Base-by-base conservation (phyloP, 2,797 vertebrate genomes). In the Antennarius maculatus region DNA sequence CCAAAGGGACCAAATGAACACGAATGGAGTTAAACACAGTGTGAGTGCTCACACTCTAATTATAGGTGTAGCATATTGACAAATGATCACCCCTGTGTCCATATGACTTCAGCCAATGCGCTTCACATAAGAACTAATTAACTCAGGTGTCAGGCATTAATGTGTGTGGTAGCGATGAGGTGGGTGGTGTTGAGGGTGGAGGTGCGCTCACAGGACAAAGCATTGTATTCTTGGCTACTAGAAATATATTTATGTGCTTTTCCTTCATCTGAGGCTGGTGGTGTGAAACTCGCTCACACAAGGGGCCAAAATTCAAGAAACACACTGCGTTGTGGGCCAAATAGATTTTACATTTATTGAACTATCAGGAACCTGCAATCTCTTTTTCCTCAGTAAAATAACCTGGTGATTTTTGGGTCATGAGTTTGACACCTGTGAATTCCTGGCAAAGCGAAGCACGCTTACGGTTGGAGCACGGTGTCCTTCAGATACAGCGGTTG, bases 1-100 rank as follows among this genome's bases (percentile, higher is more conserved):
- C 57, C 12, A 54, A 47, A 51, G 48, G 11, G 71, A 47, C 43
- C 53, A 42, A 16, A 34, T 63, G 67, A 80, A 80, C 74, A 71
- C 69, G 79, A 75, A 83, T 77, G 41, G 37, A 66, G 37, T 39
- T 39, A 39, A 39, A 39, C 50, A 42, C 12, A 31, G 46, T 27
- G 13, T 28, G 23, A 60, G 54, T 23, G 66, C 61, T 15, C 42
- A 31, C 6, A 16, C 31, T 34, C 37, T 52, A 71, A 67, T 57
- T 51, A 57, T 37, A 39, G 42, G 63, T 47, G 18, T 7, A 29
- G 51, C 50, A 60, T 42, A 68, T 69, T 69, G 67, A 71, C 45
- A 61, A 50, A 71, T 55, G 1, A 71, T 60, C 48, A 65, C 23
- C 3, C 15, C 48, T 7, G 2, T n/a, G 15, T 61, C 45, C 50